Conservation (phyloP, 2,113 vertebrate genomes). For the Galemys pyrenaicus region DNA sequence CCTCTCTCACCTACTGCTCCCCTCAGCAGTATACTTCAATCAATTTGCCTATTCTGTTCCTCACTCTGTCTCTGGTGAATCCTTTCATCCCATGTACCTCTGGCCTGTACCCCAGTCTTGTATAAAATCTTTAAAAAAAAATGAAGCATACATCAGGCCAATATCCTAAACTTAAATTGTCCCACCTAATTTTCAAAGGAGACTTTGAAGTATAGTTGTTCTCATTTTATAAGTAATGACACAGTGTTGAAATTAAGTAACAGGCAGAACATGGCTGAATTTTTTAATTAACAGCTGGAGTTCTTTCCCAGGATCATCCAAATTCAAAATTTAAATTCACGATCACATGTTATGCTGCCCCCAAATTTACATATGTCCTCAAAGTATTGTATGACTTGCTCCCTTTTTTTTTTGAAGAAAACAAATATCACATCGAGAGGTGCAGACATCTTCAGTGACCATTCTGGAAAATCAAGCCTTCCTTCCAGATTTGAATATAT, state of each 20-base stretch:
- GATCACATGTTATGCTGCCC: neutral
- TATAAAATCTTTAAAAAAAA: too few relatives aligned
- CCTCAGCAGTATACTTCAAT: too few relatives aligned
- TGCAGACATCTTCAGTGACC: neutral
- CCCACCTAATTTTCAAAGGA: neutral
- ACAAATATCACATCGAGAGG: neutral
- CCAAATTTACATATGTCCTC: neutral
- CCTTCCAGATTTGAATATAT: constrained; percentile 2
- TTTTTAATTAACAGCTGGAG: neutral
- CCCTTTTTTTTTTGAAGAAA: neutral
- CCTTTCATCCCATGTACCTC: too few relatives aligned
- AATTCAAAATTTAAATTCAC: neutral
- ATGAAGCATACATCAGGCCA: too few relatives aligned
- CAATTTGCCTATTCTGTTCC: too few relatives aligned
- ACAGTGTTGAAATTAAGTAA: neutral
- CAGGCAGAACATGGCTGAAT: neutral
- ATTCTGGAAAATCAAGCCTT: neutral
- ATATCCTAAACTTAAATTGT: neutral
- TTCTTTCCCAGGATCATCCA: neutral
- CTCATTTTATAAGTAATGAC: neutral
- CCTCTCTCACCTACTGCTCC: too few relatives aligned
- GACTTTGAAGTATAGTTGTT: neutral
- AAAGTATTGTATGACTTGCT: neutral
- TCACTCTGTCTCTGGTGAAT: too few relatives aligned
- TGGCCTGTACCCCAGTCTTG: too few relatives aligned